Percentiles rank a stretch among this genome's conserved stretches.
These are phyloP conservation scores for Grallaria varia DNA, from an alignment of 2,113 vertebrate species.

Conservation along the genomic window DNA sequence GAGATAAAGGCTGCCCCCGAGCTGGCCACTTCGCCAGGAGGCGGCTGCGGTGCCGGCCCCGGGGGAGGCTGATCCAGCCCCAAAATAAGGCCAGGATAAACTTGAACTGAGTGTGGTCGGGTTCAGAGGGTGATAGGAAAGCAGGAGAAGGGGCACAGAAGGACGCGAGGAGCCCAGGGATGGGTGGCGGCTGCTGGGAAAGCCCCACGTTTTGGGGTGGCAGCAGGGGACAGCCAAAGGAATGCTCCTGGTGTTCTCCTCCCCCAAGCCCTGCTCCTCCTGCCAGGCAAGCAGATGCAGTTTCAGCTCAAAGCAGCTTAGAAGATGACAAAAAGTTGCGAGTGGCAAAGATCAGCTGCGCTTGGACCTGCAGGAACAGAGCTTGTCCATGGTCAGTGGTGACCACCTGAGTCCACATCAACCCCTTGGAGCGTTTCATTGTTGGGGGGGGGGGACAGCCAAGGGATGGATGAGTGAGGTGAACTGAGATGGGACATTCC, in stretches of 20 bases:
- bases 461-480: background rate
- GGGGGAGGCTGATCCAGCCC: background rate
- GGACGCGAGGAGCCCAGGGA: accelerated
- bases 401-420: accelerated
- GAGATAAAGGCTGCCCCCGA: constrained; percentile 60
- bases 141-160: background rate
- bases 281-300: background rate
- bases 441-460: background rate
- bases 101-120: background rate
- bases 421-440: accelerated
- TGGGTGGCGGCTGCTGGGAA: background rate
- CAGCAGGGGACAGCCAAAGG: accelerated
- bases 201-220: accelerated
- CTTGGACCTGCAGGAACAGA: background rate
- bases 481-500: background rate
- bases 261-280: background rate
- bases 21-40: background rate
- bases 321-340: accelerated
- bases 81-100: background rate
- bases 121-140: background rate
- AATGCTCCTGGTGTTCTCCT: accelerated
- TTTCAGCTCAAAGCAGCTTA: background rate
- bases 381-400: accelerated
- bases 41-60: background rate
- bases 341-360: accelerated